Conservation (phyloP, 2,888 invertebrate genomes). For the Agonopterix alstromeriana region DNA sequence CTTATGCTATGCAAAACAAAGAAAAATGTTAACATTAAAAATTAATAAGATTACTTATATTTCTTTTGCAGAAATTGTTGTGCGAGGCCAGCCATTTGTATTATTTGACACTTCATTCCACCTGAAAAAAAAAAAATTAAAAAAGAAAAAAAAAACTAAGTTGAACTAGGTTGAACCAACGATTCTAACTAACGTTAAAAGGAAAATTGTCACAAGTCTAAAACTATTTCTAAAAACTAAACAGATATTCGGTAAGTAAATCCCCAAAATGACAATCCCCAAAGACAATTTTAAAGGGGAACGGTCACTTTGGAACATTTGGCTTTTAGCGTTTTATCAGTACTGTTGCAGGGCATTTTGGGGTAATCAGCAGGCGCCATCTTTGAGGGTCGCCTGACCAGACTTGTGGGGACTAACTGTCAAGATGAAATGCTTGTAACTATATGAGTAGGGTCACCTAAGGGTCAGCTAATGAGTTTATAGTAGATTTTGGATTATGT, state of each 20-base stretch:
- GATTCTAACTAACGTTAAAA: too few species aligned
- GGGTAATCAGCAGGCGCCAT: constrained; percentile 58
- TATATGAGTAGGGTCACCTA: constrained; percentile 58
- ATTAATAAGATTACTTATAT: too few species aligned
- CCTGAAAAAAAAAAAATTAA: too few species aligned
- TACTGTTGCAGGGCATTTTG: constrained; percentile 52
- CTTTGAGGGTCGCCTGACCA: constrained; percentile 50
- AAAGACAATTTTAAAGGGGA: constrained; percentile 28
- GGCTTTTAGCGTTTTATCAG: constrained; percentile 61
- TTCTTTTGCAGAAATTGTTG: too few species aligned
- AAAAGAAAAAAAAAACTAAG: too few species aligned
- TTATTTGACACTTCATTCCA: too few species aligned
- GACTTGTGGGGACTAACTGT: constrained; percentile 53
- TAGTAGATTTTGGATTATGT: constrained; percentile 31
- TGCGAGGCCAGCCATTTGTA: neutral
- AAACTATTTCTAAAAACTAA: too few species aligned
- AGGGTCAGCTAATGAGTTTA: constrained; percentile 61
- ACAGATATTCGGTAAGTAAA: too few species aligned
- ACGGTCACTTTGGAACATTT: constrained; percentile 40
- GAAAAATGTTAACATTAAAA: too few species aligned
- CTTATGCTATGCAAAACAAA: too few species aligned
- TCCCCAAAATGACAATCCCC: constrained; percentile 16
- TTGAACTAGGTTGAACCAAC: too few species aligned
- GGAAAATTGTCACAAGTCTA: too few species aligned
- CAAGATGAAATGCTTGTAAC: constrained; percentile 61